Percentiles rank a stretch among this genome's conserved stretches.
Evolutionary conservation across 2,113 vertebrate genomes (phyloP).

Genomic region (Ailuropoda melanoleuca): DNA sequence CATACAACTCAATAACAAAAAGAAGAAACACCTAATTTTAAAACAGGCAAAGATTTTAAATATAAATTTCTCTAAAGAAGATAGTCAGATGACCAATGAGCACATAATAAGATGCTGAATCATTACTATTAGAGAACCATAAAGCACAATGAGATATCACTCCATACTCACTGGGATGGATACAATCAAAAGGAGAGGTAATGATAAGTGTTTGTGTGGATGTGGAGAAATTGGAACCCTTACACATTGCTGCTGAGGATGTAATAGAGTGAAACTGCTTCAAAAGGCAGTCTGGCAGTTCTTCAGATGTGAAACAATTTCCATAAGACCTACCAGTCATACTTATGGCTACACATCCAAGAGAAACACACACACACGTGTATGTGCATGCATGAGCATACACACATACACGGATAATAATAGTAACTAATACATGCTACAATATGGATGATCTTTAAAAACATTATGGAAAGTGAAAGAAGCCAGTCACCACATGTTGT

Average conservation of each 20-base stretch:
- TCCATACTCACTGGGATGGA: neutral
- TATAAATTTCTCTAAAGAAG: neutral
- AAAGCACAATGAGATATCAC: neutral
- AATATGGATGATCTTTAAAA: neutral
- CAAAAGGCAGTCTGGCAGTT: neutral
- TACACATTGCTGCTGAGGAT: neutral
- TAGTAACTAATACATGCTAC: neutral
- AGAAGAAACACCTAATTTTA: neutral
- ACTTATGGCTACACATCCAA: neutral
- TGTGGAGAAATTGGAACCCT: neutral
- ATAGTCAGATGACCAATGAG: neutral
- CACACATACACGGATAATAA: neutral
- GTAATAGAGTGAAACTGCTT: neutral
- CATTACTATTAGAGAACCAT: neutral
- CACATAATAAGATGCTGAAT: neutral
- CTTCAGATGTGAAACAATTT: neutral
- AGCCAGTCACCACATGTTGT: neutral
- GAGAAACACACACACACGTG: neutral
- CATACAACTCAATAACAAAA: neutral
- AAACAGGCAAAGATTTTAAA: neutral
- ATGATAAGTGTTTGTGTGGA: neutral
- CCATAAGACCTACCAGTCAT: neutral
- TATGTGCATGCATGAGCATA: neutral
- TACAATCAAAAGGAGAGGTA: neutral
- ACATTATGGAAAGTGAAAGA: neutral